Evolutionary conservation across 2,113 vertebrate genomes (phyloP).

Genomic region (Tychaedon coryphoeus): DNA sequence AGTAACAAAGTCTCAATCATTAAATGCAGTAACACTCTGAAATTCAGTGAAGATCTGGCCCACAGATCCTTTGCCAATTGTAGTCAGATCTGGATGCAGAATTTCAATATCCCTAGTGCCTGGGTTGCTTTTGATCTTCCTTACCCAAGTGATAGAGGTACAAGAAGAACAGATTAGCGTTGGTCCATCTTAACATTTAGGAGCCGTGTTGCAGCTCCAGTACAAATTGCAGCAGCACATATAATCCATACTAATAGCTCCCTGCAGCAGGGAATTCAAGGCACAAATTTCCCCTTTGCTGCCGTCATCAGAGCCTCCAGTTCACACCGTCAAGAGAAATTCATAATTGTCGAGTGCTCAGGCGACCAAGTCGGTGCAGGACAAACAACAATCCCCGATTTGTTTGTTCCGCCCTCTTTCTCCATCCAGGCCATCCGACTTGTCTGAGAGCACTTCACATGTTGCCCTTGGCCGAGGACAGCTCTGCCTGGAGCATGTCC

Average conservation of each 20-base stretch:
- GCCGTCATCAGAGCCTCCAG: neutral
- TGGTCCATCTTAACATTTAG: neutral
- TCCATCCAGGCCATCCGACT: conserved; percentile 44
- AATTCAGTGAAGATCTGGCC: neutral
- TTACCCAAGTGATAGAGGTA: neutral
- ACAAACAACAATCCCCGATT: conserved; percentile 22
- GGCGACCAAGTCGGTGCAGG: neutral
- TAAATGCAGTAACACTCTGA: neutral
- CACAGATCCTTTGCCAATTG: conserved; percentile 2
- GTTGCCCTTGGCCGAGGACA: conserved; percentile 72
- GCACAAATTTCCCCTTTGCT: neutral
- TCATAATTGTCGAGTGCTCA: neutral
- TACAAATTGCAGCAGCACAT: neutral
- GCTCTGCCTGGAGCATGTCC: conserved; percentile 67
- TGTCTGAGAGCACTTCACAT: conserved; percentile 62
- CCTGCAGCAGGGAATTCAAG: neutral
- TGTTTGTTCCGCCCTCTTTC: conserved; percentile 1
- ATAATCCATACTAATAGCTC: neutral
- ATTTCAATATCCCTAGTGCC: conserved; percentile 14
- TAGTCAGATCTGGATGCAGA: neutral
- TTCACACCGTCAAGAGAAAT: neutral
- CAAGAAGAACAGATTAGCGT: neutral
- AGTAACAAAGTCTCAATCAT: neutral
- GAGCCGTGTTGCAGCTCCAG: neutral
- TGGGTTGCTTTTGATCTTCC: conserved; percentile 20